A percentile compares a stretch with the other conserved stretches of the same genome.
These are phyloP conservation scores for Heliconius charithonia DNA, from an alignment of 2,888 invertebrate genomes.

Conservation along the genomic window DNA sequence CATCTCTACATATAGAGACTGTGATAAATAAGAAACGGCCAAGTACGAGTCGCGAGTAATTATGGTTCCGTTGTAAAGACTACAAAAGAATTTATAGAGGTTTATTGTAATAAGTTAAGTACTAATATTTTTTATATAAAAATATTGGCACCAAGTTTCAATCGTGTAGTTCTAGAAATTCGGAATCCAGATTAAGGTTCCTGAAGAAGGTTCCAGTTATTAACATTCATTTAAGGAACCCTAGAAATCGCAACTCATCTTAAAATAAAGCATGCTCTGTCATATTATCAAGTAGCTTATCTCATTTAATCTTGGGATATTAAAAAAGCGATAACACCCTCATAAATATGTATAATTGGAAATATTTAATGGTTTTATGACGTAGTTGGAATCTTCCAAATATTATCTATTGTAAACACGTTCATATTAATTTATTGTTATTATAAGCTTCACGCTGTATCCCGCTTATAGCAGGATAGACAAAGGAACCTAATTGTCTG, in stretches of 20 bases:
- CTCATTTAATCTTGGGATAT: not conserved
- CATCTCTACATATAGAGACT: constrained; percentile 28
- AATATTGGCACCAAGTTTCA: not conserved
- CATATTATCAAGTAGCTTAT: constrained; percentile 11
- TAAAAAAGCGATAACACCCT: not conserved
- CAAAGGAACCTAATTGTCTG: not conserved
- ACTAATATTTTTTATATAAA: not conserved
- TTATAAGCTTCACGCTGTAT: not conserved
- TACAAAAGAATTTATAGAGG: no score
- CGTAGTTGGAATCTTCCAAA: not conserved
- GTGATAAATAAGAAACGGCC: constrained; percentile 25
- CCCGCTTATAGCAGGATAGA: not conserved
- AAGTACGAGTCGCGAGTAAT: not conserved
- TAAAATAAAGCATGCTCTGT: not conserved
- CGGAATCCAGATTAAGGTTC: no score
- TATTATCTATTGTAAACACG: not conserved
- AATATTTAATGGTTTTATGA: not conserved
- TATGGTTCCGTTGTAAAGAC: not conserved
- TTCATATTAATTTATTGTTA: no score
- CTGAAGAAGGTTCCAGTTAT: no score
- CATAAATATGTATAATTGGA: not conserved
- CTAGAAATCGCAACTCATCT: constrained; percentile 27
- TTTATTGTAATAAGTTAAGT: no score
- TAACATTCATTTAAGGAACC: not conserved
- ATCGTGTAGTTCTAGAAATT: not conserved